A percentile compares a stretch with the other conserved stretches of the same genome.
phyloP scores from a whole-genome alignment of 1,140 invertebrate genomes.

The Oncopodura yosiiana region DNA sequence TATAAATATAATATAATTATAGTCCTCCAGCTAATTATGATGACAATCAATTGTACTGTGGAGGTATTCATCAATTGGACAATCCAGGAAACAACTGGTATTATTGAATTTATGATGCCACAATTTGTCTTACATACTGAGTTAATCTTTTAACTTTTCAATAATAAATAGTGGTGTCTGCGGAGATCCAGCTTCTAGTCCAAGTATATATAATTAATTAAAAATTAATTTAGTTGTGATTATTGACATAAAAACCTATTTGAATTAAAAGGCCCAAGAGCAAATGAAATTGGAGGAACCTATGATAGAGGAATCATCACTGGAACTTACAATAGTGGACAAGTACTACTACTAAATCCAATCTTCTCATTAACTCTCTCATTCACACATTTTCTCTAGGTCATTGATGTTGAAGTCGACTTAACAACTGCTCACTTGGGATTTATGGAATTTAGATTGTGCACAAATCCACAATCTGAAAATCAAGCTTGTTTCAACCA shows the following conservation, averaged over 20 bases:
- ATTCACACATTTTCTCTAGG: neutral
- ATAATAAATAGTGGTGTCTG: too few species aligned
- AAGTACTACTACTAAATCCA: too few species aligned
- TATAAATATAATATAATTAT: neutral
- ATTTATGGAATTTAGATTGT: constrained; percentile 41
- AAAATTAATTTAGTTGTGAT: too few species aligned
- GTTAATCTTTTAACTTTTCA: too few species aligned
- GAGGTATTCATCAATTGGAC: constrained; percentile 28
- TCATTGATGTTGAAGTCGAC: constrained; percentile 38
- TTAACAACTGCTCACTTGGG: constrained; percentile 45
- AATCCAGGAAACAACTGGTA: constrained; percentile 39
- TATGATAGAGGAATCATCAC: constrained; percentile 40
- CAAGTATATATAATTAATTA: too few species aligned
- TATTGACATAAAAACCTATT: too few species aligned
- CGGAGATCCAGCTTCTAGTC: constrained; percentile 40
- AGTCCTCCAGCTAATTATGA: constrained; percentile 37
- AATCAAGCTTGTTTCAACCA: constrained; percentile 41
- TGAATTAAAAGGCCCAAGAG: too few species aligned
- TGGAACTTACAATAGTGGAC: constrained; percentile 35
- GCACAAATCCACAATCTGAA: constrained; percentile 37
- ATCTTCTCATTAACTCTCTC: too few species aligned
- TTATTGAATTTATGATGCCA: neutral
- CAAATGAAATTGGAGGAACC: constrained; percentile 39
- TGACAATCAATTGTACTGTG: constrained; percentile 36
- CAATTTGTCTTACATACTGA: too few species aligned